A percentile compares a stretch with the other conserved stretches of the same genome.
phyloP scores from a whole-genome alignment of 2,113 vertebrate species.

The Carassius auratus region DNA sequence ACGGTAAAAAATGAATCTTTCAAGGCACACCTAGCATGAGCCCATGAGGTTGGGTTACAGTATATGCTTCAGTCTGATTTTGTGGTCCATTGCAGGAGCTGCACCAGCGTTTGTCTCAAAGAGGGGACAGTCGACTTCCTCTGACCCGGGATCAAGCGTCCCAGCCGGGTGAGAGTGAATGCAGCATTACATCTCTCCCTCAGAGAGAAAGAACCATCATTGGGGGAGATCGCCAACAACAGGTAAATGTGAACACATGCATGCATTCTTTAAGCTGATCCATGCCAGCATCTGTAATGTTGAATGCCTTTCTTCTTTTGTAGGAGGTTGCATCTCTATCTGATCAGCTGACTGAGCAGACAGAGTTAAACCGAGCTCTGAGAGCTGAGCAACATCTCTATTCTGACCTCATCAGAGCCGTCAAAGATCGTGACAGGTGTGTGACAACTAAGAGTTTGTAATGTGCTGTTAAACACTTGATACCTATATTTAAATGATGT shows the following conservation, averaged over 20 bases:
- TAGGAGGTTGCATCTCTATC: conserved; percentile 67
- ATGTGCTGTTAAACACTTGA: not conserved
- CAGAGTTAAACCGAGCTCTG: conserved; percentile 80
- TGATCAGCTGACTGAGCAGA: conserved; percentile 76
- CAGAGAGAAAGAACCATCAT: conserved; percentile 78
- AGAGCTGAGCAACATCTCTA: conserved; percentile 88
- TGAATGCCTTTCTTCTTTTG: not conserved
- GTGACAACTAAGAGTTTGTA: not conserved
- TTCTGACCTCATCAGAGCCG: conserved; percentile 81
- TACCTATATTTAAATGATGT: not conserved
- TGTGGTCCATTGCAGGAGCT: conserved; percentile 67
- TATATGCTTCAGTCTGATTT: conserved; percentile 6
- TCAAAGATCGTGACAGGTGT: conserved; percentile 88
- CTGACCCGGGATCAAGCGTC: conserved; percentile 56
- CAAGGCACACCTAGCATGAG: not conserved
- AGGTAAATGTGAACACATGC: conserved; percentile 60
- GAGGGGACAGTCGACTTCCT: conserved; percentile 52
- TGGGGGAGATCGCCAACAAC: conserved; percentile 75
- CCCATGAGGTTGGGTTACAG: not conserved
- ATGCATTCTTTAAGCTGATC: not conserved
- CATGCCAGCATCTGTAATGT: not conserved
- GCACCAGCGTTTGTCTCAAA: conserved; percentile 66
- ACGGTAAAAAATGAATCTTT: too few relatives aligned
- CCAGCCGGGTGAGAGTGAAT: conserved; percentile 58
- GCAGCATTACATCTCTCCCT: conserved; percentile 68